Base-by-base conservation (phyloP, 2,113 vertebrate species). In the Marmota flaviventris region DNA sequence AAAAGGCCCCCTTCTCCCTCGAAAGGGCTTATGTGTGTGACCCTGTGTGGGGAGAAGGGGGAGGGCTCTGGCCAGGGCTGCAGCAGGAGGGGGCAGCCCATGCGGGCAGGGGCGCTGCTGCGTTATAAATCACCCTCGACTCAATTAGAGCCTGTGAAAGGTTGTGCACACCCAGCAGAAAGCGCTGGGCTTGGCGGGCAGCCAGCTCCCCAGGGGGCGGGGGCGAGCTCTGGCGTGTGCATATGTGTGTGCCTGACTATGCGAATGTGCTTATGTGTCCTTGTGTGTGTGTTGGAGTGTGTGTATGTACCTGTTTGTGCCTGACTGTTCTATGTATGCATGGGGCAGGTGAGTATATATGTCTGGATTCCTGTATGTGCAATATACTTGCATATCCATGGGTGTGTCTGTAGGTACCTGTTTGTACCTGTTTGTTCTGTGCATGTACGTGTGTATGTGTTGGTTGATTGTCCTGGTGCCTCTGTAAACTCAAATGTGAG, bases 81-180 rank as follows among this genome's bases (percentile, higher is more conserved):
- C 18, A 91, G 95, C 76, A 65, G 96, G 94, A 97, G 90, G 97
- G 95, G 94, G 81, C 85, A 93, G 87, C 96, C 85, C 94, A 93
- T 63, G 58, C 51, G 6, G 93, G 95, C 95, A 97, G 96, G 94
- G 97, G 94, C 81, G 78, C 72, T 69, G 82, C 70, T 14, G 37
- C n/a, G 96, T 97, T 98, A 94, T 94, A 97, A 98, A 98, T 98
- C 95, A 93, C 37, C 85, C 27, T 5, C 76, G 89, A 96, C 94
- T 98, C 97, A 98, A 81, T 94, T 73, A 96, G 97, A 95, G 93
- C 92, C 97, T 1, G 17, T 78, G 89, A 92, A 97, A 97, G 88
- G 82, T 92, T 96, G 97, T 97, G 97, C 96, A 98, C 97, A 97
- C 92, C 94, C 94, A 93, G 96, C 89, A 98, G 97, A 97, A 98